phyloP scores from a whole-genome alignment of 2,797 vertebrate genomes.

The Botia almorhae region DNA sequence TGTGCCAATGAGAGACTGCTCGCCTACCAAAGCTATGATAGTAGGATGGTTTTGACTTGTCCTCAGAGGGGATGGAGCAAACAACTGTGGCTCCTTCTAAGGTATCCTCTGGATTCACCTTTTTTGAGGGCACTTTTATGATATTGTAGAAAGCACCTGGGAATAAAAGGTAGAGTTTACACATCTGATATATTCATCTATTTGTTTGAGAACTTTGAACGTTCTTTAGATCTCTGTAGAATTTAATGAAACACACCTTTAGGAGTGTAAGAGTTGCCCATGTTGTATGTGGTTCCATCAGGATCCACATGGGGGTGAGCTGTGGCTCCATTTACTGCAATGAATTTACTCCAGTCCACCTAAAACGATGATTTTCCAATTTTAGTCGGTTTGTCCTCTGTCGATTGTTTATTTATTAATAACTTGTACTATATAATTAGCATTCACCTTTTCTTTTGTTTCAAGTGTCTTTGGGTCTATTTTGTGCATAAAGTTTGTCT shows the following conservation, averaged over 20 bases:
- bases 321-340: constrained; percentile 90
- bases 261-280: constrained; percentile 88
- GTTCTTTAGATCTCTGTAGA: neutral
- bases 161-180: neutral
- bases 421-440: neutral
- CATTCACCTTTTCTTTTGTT: constrained; percentile 81
- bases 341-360: constrained; percentile 91
- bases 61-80: constrained; percentile 81
- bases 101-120: constrained; percentile 67
- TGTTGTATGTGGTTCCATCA: constrained; percentile 90
- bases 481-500: constrained; percentile 85
- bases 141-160: constrained; percentile 89
- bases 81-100: constrained; percentile 84
- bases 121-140: constrained; percentile 83
- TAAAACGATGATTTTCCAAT: constrained; percentile 57
- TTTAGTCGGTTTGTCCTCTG: neutral
- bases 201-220: neutral
- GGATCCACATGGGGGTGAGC: constrained; percentile 90
- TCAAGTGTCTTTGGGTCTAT: constrained; percentile 85
- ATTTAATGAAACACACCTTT: constrained; percentile 73
- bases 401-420: neutral
- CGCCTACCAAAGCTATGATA: constrained; percentile 95
- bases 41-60: constrained; percentile 86
- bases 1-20: neutral
- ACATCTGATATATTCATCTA: neutral